Evolutionary conservation across 92 coral and sea anemone genomes (phyloP), one percentile per base, ranked within the genome.

Genomic region (Epizoanthus illoricatus): DNA sequence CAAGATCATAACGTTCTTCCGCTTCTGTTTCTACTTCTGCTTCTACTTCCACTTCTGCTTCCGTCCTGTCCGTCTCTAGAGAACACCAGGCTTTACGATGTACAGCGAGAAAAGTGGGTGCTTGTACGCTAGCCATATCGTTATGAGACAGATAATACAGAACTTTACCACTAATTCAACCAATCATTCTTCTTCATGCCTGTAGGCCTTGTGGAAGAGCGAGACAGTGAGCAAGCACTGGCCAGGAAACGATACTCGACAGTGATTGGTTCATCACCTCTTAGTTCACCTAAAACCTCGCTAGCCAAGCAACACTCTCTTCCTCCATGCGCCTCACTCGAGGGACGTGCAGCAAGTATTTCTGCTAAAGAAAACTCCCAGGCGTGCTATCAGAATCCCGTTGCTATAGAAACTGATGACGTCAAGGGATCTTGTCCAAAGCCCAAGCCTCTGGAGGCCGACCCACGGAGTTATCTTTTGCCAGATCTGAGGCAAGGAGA

Each of bases 401-500:
- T 74, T 36, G 67, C 80, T 33, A 54, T 55, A 19, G 66, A 56
- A 74, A 58, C 67, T 16, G 47, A 33, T 57, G 45, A 57, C 52
- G 67, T 5, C 0, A 58, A 74, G 55, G 8, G 20, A 17, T 11
- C 24, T 15, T 47, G 20, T 55, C 39, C 65, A 24, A 74, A 56
- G 58, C 61, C 20, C 55, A 24, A 33, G 18, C 52, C 13, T 20
- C 15, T 33, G 4, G 80, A 74, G 12, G 61, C 28, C 18, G 65
- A 59, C 28, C 49, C 47, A 21, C 16, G 80, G 23, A 74, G 65
- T 9, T 74, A 57, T 28, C 67, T 74, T 57, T 24, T 74, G 40
- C 80, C 80, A 57, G 80, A 74, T 58, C 16, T 74, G 28, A 58
- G 80, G 23, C 58, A 52, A 5, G 67, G 80, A 16, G 65, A 55